These are phyloP conservation scores for Dermatemys mawii DNA, from an alignment of 2,113 vertebrate genomes.

Conservation along the genomic window DNA sequence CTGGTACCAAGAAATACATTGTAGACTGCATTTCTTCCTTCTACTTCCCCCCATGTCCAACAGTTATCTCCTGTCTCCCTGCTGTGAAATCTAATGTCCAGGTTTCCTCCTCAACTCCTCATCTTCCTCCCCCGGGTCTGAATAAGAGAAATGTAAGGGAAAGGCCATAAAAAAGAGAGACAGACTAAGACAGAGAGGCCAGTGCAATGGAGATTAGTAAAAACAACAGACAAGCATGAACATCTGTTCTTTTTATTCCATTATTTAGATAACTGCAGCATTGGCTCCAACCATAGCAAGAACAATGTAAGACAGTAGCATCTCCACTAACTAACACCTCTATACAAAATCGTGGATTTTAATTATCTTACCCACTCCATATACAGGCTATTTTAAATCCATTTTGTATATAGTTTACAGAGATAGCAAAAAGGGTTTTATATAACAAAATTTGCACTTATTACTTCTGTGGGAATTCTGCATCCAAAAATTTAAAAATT, in stretches of 20 bases:
- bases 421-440: background rate
- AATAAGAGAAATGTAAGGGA: background rate
- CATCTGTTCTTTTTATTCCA: background rate
- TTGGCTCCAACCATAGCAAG: background rate
- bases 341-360: conserved; percentile 23
- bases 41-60: background rate
- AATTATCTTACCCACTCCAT: background rate
- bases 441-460: background rate
- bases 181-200: background rate
- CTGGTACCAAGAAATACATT: background rate
- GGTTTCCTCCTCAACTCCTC: background rate
- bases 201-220: background rate
- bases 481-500: too few species aligned
- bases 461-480: too few species aligned
- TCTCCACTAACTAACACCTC: background rate
- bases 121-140: background rate
- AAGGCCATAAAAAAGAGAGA: background rate
- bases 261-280: background rate
- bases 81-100: background rate
- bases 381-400: conserved; percentile 25
- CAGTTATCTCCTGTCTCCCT: background rate
- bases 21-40: background rate
- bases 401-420: background rate
- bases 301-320: background rate
- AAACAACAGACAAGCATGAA: background rate